Evolutionary conservation across 1,140 invertebrate species (phyloP), one percentile per base, ranked within the genome.

Genomic region (Drosophila miranda): DNA sequence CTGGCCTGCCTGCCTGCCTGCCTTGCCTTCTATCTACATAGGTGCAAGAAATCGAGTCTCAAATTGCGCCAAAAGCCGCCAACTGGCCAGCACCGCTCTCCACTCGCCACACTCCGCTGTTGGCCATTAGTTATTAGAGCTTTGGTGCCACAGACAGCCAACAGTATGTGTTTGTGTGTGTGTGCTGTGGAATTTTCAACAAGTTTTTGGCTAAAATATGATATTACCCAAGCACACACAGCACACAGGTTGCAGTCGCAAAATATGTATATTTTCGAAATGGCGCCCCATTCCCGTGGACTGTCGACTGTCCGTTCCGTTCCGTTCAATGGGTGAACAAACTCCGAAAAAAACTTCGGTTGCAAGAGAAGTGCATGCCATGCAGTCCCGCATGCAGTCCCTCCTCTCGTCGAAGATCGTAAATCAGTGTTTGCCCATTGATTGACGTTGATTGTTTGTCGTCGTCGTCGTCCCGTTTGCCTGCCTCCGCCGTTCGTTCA

Each of bases 151-250:
- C 23, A 26, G 23, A 5, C 23, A 26, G 23, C 23, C 28, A 7
- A 7, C 75, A 74, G 43, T 43, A 26, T 71, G 57, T 78, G 42
- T 45, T 63, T 30, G 26, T 41, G 34, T 61, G 7, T 6, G 8
- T 74, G 46, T 75, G 55, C 48, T 50, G 68, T 69, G 74, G 73
- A 75, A 76, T 79, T 84, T 84, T 78, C 72, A 84, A 79, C 80
- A 73, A 84, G 80, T 84, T 83, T 84, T 75, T 38, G 34, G 76
- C 77, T 84, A 84, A 84, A 84, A 83, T 79, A 83, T 83, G 80
- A 83, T 83, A 78, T 83, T 84, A 83, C 80, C 75, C 71, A 79
- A 83, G 80, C 80, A 13, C 34, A 0, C 30, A 38, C 23, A 26
- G 23, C 23, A 5, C 23, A 26, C 34, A 83, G 80, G 80, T 84